phyloP scores from a whole-genome alignment of 1,140 invertebrate species.

The Penaeus chinensis region DNA sequence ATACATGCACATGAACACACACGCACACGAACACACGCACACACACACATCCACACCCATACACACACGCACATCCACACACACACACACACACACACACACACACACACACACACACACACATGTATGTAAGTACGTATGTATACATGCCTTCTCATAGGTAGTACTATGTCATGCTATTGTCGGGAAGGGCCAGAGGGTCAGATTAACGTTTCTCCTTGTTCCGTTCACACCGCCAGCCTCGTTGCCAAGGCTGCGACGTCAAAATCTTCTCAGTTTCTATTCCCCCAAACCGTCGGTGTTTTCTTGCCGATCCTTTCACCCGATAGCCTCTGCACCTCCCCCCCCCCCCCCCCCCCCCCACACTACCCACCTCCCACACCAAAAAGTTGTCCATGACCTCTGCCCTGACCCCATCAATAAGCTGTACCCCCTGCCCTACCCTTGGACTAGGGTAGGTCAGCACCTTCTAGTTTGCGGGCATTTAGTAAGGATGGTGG shows the following conservation, averaged over 20 bases:
- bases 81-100: not conserved
- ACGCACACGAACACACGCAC: not conserved
- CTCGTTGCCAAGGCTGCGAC: no score
- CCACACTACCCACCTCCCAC: not conserved
- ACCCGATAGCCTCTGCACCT: not conserved
- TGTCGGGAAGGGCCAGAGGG: not conserved
- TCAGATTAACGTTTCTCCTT: not conserved
- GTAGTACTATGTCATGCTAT: not conserved
- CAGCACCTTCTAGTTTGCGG: no score
- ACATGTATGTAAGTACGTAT: constrained; percentile 16
- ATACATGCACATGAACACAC: not conserved
- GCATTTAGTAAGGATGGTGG: no score
- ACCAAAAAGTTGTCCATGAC: not conserved
- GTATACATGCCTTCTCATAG: constrained; percentile 1
- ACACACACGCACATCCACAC: not conserved
- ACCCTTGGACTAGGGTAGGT: not conserved
- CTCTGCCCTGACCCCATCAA: not conserved
- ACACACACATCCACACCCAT: not conserved
- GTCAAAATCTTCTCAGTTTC: no score
- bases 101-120: not conserved
- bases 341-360: not conserved
- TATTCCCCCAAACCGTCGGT: not conserved
- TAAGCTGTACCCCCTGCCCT: constrained; percentile 8
- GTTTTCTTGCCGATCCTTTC: not conserved
- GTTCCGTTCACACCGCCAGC: not conserved